Evolutionary conservation across 1,140 invertebrate genomes (phyloP).

Genomic region (Halesus radiatus): DNA sequence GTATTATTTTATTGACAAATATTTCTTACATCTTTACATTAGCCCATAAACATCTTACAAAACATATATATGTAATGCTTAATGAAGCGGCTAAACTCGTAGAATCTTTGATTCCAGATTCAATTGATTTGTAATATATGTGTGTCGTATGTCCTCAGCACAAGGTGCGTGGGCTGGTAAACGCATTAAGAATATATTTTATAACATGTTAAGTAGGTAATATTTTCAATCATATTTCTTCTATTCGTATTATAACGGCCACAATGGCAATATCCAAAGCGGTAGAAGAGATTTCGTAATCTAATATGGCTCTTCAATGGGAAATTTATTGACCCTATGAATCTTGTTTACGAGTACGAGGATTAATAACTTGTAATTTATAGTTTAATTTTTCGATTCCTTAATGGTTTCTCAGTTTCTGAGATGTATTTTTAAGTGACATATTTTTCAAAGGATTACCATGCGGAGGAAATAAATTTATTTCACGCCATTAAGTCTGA

Average conservation of each 20-base stretch:
- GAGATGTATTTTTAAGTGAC: constrained; percentile 7
- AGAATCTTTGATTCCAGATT: constrained; percentile 17
- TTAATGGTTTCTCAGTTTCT: not conserved
- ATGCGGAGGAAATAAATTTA: constrained; percentile 2
- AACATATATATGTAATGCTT: not conserved
- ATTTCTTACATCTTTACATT: not conserved
- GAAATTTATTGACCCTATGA: constrained; percentile 30
- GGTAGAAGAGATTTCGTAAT: constrained; percentile 5
- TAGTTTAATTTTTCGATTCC: constrained; percentile 26
- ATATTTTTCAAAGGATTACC: constrained; percentile 36
- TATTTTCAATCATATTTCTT: constrained; percentile 41
- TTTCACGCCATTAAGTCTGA: constrained; percentile 32
- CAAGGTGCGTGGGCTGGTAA: not conserved
- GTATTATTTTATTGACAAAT: not conserved
- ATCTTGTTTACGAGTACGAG: constrained; percentile 6
- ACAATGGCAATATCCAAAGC: constrained; percentile 29
- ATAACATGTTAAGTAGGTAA: constrained; percentile 42
- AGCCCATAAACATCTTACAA: not conserved
- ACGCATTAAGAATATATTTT: constrained; percentile 33
- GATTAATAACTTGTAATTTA: constrained; percentile 31
- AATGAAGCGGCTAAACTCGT: constrained; percentile 5
- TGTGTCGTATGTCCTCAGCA: not conserved
- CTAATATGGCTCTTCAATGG: constrained; percentile 29
- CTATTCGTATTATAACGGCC: constrained; percentile 4
- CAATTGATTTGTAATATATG: constrained; percentile 24